Evolutionary conservation across 2,888 invertebrate genomes (phyloP).

Genomic region (Steinernema scapterisci): DNA sequence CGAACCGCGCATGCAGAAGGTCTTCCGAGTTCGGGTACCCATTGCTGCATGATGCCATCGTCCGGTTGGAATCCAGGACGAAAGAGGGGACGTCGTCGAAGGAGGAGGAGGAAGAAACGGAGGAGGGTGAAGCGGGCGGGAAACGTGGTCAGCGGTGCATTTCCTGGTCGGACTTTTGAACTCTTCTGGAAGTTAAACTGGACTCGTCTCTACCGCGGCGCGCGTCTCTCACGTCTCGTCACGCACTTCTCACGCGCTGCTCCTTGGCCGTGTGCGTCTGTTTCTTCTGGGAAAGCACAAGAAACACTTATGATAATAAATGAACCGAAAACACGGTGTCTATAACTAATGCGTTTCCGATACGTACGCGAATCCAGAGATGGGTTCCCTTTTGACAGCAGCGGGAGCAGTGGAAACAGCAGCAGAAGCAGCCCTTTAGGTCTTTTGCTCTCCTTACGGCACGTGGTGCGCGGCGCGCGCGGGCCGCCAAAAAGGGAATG

Average conservation of each 20-base stretch:
- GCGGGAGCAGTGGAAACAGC: too few species aligned
- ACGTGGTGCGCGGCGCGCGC: neutral
- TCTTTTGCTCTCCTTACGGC: neutral
- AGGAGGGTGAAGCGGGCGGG: too few species aligned
- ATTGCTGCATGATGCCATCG: constrained; percentile 20
- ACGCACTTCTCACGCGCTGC: too few species aligned
- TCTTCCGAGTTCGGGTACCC: neutral
- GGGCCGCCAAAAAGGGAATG: neutral
- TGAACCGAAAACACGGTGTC: constrained; percentile 22
- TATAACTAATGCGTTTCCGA: constrained; percentile 25
- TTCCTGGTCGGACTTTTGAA: constrained; percentile 9
- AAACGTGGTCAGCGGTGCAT: constrained; percentile 2
- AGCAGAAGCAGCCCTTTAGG: too few species aligned
- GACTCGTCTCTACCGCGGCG: too few species aligned
- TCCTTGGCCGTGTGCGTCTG: neutral
- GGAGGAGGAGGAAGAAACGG: too few species aligned
- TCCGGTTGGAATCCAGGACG: neutral
- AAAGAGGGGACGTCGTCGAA: neutral
- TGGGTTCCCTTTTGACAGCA: too few species aligned
- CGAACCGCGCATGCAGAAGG: constrained; percentile 45
- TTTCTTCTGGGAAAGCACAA: neutral
- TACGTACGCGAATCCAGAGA: neutral
- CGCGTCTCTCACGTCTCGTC: too few species aligned
- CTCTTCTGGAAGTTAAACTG: neutral
- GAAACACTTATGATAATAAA: constrained; percentile 26